Evolutionary conservation across 2,797 vertebrate species (phyloP).

Genomic region (Craterocephalus amniculus): DNA sequence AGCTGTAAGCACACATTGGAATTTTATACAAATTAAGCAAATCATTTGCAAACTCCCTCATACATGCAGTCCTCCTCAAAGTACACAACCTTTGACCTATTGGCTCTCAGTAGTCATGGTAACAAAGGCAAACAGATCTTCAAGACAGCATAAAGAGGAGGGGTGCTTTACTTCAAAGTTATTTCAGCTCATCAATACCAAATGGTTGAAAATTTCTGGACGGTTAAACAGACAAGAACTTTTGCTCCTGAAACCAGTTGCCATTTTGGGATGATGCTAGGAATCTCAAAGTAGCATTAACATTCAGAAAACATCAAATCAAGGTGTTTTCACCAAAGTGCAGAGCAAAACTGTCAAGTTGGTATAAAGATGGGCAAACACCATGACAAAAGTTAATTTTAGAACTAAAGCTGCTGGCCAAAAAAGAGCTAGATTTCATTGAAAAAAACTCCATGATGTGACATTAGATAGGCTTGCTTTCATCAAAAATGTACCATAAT

Average conservation of each 20-base stretch:
- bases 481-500: neutral
- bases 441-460: neutral
- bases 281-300: constrained; percentile 38
- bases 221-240: constrained; percentile 31
- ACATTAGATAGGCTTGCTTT: neutral
- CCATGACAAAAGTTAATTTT: neutral
- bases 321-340: neutral
- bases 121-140: constrained; percentile 6
- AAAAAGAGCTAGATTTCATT: neutral
- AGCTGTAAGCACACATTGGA: neutral
- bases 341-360: neutral
- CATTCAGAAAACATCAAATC: constrained; percentile 32
- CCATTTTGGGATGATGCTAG: neutral
- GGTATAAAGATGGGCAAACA: neutral
- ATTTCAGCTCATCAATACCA: neutral
- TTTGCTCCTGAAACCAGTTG: neutral
- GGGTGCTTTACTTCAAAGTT: neutral
- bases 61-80: neutral
- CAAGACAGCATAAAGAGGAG: neutral
- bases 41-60: constrained; percentile 17
- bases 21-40: neutral
- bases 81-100: neutral
- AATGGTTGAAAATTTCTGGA: constrained; percentile 33
- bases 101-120: constrained; percentile 1
- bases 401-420: neutral